Percentiles rank a stretch among this genome's conserved stretches.
Conservation (phyloP, 1,140 invertebrate genomes). For the Yoshiicerus persimilis region DNA sequence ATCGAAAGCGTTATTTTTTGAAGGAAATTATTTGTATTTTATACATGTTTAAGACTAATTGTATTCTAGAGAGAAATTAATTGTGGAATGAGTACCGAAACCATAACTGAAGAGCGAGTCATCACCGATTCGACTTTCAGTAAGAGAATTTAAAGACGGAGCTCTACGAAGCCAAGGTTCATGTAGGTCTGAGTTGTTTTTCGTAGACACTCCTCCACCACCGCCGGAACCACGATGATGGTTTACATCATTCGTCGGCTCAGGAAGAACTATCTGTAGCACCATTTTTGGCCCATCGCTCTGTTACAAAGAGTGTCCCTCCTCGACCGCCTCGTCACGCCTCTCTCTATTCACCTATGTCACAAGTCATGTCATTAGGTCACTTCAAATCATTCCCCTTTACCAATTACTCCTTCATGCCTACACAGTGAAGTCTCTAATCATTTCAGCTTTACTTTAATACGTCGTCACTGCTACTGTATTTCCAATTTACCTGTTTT, state of each 20-base stretch:
- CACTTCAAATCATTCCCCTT: background rate
- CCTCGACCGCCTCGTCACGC: background rate
- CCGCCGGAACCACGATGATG: slow-evolving; percentile 21
- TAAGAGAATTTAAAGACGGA: slow-evolving; percentile 41
- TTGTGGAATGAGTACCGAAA: slow-evolving; percentile 26
- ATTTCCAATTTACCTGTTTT: no score
- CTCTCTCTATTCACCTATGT: background rate
- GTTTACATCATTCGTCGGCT: slow-evolving; percentile 46
- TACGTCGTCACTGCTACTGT: no score
- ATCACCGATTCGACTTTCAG: slow-evolving; percentile 44
- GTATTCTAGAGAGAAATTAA: background rate
- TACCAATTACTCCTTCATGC: background rate
- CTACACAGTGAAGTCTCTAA: no score
- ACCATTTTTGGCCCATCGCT: slow-evolving; percentile 43
- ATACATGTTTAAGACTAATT: no score
- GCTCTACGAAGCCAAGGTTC: slow-evolving; percentile 36
- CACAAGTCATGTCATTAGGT: background rate
- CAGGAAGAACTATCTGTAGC: slow-evolving; percentile 50
- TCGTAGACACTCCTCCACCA: slow-evolving; percentile 3
- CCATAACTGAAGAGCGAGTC: slow-evolving; percentile 48
- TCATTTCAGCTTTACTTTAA: no score
- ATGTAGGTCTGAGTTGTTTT: background rate
- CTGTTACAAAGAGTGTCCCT: background rate
- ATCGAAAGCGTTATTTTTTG: no score
- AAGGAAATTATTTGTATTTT: no score